Percentiles rank a stretch among this genome's conserved stretches.
phyloP scores from a whole-genome alignment of 2,888 invertebrate genomes.

The Clitarchus hookeri region DNA sequence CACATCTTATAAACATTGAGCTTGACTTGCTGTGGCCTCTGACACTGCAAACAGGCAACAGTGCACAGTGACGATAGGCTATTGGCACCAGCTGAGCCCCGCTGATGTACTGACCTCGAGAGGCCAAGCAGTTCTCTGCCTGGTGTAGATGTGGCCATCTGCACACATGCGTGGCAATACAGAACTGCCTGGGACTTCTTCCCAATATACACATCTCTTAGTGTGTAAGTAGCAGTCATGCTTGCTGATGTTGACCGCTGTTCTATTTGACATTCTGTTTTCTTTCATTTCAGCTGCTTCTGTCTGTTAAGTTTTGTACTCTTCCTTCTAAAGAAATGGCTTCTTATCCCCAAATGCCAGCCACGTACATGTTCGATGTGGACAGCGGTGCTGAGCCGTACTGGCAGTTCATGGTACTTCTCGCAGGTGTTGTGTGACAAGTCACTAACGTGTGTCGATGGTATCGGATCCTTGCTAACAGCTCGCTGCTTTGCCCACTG shows the following conservation, averaged over 20 bases:
- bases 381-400: constrained; percentile 51
- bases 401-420: constrained; percentile 50
- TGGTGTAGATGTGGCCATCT: no score
- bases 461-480: neutral
- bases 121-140: no score
- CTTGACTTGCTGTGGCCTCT: no score
- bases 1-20: no score
- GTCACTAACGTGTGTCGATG: neutral
- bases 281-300: constrained; percentile 25
- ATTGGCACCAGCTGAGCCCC: no score
- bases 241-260: neutral
- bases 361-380: constrained; percentile 49
- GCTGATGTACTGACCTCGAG: no score
- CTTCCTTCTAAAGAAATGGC: constrained; percentile 32
- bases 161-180: no score
- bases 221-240: neutral
- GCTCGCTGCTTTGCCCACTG: neutral
- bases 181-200: no score
- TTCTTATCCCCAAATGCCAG: constrained; percentile 44
- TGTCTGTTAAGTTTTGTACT: constrained; percentile 22
- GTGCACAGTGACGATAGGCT: no score
- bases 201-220: neutral
- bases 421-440: neutral
- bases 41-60: no score
- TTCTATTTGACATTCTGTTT: constrained; percentile 26